These are phyloP conservation scores for Drosophila atripex DNA, from an alignment of 2,888 invertebrate species.

Conservation along the genomic window DNA sequence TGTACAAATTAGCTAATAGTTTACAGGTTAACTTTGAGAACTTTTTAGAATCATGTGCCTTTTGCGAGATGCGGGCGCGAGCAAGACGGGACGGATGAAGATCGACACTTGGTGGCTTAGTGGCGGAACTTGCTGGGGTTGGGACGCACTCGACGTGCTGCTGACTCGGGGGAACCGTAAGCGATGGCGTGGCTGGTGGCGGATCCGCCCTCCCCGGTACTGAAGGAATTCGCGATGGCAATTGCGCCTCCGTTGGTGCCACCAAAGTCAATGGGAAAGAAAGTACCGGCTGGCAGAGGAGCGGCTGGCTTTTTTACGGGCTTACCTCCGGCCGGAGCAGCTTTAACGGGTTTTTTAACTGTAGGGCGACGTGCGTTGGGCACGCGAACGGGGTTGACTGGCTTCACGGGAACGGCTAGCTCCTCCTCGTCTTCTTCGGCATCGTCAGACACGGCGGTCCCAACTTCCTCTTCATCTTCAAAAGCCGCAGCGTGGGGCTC, in stretches of 20 bases:
- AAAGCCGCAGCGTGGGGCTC: conserved; percentile 61
- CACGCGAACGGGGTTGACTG: conserved; percentile 71
- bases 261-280: conserved; percentile 83
- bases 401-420: conserved; percentile 57
- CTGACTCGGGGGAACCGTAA: conserved; percentile 82
- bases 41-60: conserved; percentile 40
- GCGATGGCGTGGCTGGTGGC: conserved; percentile 84
- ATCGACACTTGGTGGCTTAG: conserved; percentile 55
- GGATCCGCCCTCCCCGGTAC: conserved; percentile 83
- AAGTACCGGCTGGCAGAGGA: conserved; percentile 81
- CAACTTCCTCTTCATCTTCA: conserved; percentile 72
- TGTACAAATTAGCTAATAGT: conserved; percentile 79
- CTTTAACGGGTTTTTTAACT: conserved; percentile 63
- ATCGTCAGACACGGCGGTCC: conserved; percentile 69
- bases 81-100: conserved; percentile 46
- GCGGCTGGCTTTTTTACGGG: conserved; percentile 67
- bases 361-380: conserved; percentile 81
- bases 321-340: conserved; percentile 52
- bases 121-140: conserved; percentile 75
- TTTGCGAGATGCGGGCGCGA: conserved; percentile 27
- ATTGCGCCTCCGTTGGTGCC: conserved; percentile 83
- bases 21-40: conserved; percentile 53
- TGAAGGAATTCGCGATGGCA: conserved; percentile 84
- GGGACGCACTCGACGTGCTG: conserved; percentile 75
- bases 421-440: conserved; percentile 73